Conservation (phyloP, 2,797 vertebrate genomes). For the Falco naumanni region DNA sequence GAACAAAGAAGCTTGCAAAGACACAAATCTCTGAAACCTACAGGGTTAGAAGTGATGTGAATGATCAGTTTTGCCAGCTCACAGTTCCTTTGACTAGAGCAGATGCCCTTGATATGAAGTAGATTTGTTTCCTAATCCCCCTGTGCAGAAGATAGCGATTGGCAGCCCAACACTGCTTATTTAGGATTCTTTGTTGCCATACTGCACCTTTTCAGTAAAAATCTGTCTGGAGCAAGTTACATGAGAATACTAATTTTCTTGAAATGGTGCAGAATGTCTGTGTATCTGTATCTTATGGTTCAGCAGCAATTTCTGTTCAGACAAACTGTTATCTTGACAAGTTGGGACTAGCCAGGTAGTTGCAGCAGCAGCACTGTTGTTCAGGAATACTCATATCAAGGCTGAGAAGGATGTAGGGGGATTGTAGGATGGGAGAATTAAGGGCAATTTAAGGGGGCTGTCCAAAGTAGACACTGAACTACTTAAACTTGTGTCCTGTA, state of each 20-base stretch:
- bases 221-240: background rate
- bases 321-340: background rate
- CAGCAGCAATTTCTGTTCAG: background rate
- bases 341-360: background rate
- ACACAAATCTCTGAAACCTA: background rate
- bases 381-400: background rate
- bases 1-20: background rate
- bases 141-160: background rate
- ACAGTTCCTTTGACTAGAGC: background rate
- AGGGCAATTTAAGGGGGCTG: background rate
- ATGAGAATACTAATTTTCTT: background rate
- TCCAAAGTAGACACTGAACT: background rate
- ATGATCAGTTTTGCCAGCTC: background rate
- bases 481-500: constrained; percentile 49
- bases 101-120: background rate
- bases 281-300: background rate
- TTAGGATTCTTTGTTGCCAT: background rate
- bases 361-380: background rate
- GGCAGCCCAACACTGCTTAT: background rate
- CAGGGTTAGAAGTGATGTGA: background rate
- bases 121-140: background rate
- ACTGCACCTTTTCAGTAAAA: background rate
- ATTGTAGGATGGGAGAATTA: background rate
- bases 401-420: background rate
- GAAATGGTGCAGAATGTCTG: background rate